Conservation (phyloP, 2,888 invertebrate species). For the Fragum whitleyi region DNA sequence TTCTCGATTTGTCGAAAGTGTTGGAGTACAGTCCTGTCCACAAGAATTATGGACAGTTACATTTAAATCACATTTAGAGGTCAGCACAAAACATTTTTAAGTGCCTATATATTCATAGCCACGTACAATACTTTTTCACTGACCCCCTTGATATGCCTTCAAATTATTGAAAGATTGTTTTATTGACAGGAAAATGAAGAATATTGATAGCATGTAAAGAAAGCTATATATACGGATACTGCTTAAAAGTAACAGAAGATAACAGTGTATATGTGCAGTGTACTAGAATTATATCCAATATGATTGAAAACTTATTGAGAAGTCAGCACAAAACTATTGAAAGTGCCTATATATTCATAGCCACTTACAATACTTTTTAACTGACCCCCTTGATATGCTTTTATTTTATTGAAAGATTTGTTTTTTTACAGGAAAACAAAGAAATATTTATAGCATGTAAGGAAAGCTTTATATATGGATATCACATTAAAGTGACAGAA, state of each 20-base stretch:
- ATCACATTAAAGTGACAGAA: neutral
- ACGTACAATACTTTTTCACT: too few relatives aligned
- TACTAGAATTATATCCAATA: neutral
- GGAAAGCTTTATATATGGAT: slow-evolving; percentile 24
- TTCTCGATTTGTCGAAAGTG: too few relatives aligned
- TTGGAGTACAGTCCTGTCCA: too few relatives aligned
- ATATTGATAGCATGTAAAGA: slow-evolving; percentile 25
- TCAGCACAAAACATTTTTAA: too few relatives aligned
- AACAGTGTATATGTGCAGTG: neutral
- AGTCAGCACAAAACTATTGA: too few relatives aligned
- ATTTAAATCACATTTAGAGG: too few relatives aligned
- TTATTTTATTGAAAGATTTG: too few relatives aligned
- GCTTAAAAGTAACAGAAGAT: neutral
- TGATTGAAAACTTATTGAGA: neutral
- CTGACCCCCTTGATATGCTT: too few relatives aligned
- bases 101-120: too few relatives aligned
- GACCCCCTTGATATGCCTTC: too few relatives aligned
- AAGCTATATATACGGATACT: slow-evolving; percentile 17
- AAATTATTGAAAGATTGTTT: neutral
- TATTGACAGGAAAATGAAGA: slow-evolving; percentile 23
- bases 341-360: too few relatives aligned
- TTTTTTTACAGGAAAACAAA: slow-evolving; percentile 12
- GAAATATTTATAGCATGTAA: slow-evolving; percentile 23
- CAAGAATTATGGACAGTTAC: neutral
- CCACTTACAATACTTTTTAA: too few relatives aligned